Evolutionary conservation across 53 echinoderm and acorn worm species (phyloP).

Genomic region (Astropecten irregularis): DNA sequence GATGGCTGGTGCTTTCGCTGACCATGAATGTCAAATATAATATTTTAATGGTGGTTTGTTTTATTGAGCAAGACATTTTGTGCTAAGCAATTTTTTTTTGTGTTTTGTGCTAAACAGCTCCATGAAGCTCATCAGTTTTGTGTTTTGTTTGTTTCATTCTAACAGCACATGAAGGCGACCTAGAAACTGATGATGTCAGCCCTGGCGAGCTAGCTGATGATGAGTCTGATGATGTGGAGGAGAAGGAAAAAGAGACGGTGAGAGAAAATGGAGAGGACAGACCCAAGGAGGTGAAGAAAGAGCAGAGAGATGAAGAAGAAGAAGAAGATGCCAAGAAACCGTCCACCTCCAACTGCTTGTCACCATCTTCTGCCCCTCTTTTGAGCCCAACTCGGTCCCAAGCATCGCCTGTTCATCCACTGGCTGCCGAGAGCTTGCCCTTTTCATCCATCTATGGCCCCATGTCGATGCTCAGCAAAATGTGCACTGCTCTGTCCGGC

Average conservation of each 20-base stretch:
- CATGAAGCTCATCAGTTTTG: too few relatives aligned
- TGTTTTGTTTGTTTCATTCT: too few relatives aligned
- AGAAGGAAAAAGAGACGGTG: conserved; percentile 28
- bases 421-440: background rate
- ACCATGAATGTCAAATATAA: too few relatives aligned
- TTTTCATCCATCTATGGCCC: conserved; percentile 35
- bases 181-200: conserved; percentile 47
- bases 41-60: too few relatives aligned
- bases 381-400: conserved; percentile 10
- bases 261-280: conserved; percentile 1
- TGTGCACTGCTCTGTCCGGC: conserved; percentile 51
- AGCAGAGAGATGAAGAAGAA: conserved; percentile 3
- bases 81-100: too few relatives aligned
- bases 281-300: conserved; percentile 17
- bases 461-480: conserved; percentile 51
- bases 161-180: conserved; percentile 39
- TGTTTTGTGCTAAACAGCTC: too few relatives aligned
- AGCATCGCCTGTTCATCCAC: background rate
- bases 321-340: conserved; percentile 9
- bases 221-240: conserved; percentile 48
- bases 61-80: too few relatives aligned
- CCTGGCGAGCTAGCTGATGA: conserved; percentile 54
- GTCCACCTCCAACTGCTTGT: background rate
- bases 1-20: too few relatives aligned
- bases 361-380: background rate